Conservation (phyloP, 2,797 vertebrate genomes). For the Oreochromis grahami region DNA sequence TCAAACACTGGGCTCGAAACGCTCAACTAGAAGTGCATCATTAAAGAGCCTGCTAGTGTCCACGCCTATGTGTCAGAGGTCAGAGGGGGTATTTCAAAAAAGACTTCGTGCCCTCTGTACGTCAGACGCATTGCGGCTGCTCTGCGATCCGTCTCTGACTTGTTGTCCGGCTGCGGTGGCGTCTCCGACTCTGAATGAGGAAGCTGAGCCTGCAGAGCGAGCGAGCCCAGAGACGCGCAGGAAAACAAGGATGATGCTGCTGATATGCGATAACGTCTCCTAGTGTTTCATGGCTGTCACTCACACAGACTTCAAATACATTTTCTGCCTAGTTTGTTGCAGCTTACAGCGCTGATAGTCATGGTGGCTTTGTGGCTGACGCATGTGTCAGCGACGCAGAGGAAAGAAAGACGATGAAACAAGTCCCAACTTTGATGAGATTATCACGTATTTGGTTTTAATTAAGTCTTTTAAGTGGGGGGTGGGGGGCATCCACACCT, state of each 20-base stretch:
- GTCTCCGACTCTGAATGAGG: not conserved
- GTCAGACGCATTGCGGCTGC: not conserved
- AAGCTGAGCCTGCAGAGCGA: not conserved
- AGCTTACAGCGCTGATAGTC: slow-evolving; percentile 32
- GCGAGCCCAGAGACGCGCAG: not conserved
- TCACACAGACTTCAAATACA: slow-evolving; percentile 20
- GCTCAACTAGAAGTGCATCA: not conserved
- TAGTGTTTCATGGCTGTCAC: slow-evolving; percentile 28
- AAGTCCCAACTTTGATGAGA: slow-evolving; percentile 45
- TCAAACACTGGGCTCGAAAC: not conserved
- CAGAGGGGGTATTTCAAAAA: not conserved
- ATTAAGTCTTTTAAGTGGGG: slow-evolving; percentile 38
- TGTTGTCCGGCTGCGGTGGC: not conserved
- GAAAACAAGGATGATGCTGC: not conserved
- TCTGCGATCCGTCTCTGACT: not conserved
- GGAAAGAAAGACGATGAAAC: slow-evolving; percentile 41
- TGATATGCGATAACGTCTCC: slow-evolving; percentile 25
- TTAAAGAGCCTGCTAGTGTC: not conserved
- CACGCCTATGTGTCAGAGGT: not conserved
- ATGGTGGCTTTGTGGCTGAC: slow-evolving; percentile 8
- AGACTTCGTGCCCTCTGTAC: not conserved
- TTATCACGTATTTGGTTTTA: slow-evolving; percentile 45
- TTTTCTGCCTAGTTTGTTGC: not conserved
- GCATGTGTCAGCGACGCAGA: not conserved
- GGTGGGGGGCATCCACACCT: not conserved